These are phyloP conservation scores for Hedychridium roseum DNA, from an alignment of 2,888 invertebrate species.

Conservation along the genomic window DNA sequence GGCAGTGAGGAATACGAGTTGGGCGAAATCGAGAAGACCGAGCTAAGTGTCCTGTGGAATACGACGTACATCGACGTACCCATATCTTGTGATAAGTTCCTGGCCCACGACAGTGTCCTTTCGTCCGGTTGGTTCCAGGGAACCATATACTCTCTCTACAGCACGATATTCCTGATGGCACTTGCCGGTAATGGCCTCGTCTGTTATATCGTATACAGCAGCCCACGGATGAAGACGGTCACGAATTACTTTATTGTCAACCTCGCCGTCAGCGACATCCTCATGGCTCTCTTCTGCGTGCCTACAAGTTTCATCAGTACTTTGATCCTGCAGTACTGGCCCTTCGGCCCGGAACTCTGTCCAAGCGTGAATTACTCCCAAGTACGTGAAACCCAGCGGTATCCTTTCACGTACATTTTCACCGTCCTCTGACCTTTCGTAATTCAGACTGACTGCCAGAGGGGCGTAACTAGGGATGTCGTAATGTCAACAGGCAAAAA, in stretches of 20 bases:
- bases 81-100: conserved; percentile 20
- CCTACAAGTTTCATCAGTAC: conserved; percentile 88
- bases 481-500: too few relatives aligned
- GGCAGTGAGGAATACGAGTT: too few relatives aligned
- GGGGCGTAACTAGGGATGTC: too few relatives aligned
- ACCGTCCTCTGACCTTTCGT: too few relatives aligned
- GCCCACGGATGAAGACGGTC: conserved; percentile 88
- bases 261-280: conserved; percentile 86
- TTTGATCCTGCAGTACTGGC: conserved; percentile 85
- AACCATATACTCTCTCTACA: conserved; percentile 76
- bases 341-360: conserved; percentile 84
- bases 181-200: conserved; percentile 81
- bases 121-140: conserved; percentile 70
- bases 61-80: too few relatives aligned
- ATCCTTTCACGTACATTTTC: too few relatives aligned
- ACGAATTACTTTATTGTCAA: conserved; percentile 93
- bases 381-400: conserved; percentile 47
- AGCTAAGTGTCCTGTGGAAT: too few relatives aligned
- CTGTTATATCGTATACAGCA: conserved; percentile 85
- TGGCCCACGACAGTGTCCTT: conserved; percentile 30
- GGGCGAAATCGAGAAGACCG: too few relatives aligned
- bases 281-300: conserved; percentile 90
- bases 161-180: conserved; percentile 75
- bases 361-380: conserved; percentile 84
- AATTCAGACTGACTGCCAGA: too few relatives aligned